Percentiles rank a stretch among this genome's conserved stretches.
Conservation (phyloP, 2,888 invertebrate genomes). For the Cotesia congregata region DNA sequence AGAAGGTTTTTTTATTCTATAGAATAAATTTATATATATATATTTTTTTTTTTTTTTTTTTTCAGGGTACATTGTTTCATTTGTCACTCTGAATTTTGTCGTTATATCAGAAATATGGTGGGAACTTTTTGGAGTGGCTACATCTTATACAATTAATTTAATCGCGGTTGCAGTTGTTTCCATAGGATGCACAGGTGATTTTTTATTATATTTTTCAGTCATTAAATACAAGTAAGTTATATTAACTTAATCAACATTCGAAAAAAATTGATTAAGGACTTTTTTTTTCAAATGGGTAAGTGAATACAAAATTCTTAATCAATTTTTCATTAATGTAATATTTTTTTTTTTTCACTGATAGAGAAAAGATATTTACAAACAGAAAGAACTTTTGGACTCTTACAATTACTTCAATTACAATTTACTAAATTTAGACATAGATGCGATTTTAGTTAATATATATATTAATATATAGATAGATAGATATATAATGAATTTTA, state of each 20-base stretch:
- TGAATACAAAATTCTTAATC: too few species aligned
- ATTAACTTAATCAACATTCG: slow-evolving; percentile 14
- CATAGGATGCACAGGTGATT: slow-evolving; percentile 84
- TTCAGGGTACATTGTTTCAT: slow-evolving; percentile 84
- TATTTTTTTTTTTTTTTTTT: slow-evolving; percentile 42
- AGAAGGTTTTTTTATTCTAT: slow-evolving; percentile 14
- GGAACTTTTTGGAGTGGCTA: slow-evolving; percentile 83
- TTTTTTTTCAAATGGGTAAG: too few species aligned
- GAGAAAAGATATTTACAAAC: too few species aligned
- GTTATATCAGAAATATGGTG: slow-evolving; percentile 89
- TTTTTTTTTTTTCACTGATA: too few species aligned
- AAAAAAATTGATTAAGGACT: background rate
- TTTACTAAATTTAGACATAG: too few species aligned
- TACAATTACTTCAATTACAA: too few species aligned
- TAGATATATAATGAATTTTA: too few species aligned
- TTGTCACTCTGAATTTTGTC: slow-evolving; percentile 86
- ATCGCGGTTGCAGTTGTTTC: slow-evolving; percentile 88
- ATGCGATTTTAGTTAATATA: too few species aligned
- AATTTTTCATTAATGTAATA: too few species aligned
- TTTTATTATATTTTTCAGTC: slow-evolving; percentile 20
- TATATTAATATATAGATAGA: too few species aligned
- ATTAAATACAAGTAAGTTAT: background rate
- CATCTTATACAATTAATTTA: slow-evolving; percentile 87
- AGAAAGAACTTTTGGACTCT: too few species aligned
- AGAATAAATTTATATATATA: slow-evolving; percentile 18